Evolutionary conservation across 2,113 vertebrate genomes (phyloP), one percentile per base, ranked within the genome.

Genomic region (Sclerurus mexicanus): DNA sequence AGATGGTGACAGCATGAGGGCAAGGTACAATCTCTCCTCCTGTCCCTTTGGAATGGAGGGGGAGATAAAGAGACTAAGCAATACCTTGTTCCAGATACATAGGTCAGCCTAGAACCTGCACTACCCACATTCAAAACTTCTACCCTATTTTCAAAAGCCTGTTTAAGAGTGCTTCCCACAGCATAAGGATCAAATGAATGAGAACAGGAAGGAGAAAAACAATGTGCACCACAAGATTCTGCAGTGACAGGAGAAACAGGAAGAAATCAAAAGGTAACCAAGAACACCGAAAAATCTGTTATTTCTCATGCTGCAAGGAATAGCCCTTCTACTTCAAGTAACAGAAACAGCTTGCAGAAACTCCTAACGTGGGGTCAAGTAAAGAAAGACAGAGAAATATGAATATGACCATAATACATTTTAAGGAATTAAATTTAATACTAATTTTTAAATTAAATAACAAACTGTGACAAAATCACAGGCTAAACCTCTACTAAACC

Each of bases 1-100:
- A 90, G 90, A 86, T 17, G 81, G 83, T 93, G 90, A 90, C 89
- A 86, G 50, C 60, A 63, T 10, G 47, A 93, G 17, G 50, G 35
- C 89, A 81, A 86, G 56, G 56, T 64, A 86, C 35, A 74, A 66
- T 23, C 12, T 11, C n/a, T 46, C 14, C 23, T 86, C 42, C 73
- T 28, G 33, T 74, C 68, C 81, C 56, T 19, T 35, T 60, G 80
- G 63, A 88, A 59, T 39, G 50, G 47, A 79, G 28, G 12, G 53
- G 42, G 6, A 91, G 39, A 87, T 40, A 49, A 59, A 68, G 49
- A 73, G 35, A 53, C 39, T 62, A 18, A 76, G 33, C 25, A 19
- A 28, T 23, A 17, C 50, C 42, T 63, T 1, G 0, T 35, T 83
- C 40, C 68, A 88, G n/a, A 46, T 46, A 33, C 0, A 0, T 12